These are phyloP conservation scores for Pseudopipra pipra DNA, from an alignment of 2,113 vertebrate genomes.

Conservation along the genomic window DNA sequence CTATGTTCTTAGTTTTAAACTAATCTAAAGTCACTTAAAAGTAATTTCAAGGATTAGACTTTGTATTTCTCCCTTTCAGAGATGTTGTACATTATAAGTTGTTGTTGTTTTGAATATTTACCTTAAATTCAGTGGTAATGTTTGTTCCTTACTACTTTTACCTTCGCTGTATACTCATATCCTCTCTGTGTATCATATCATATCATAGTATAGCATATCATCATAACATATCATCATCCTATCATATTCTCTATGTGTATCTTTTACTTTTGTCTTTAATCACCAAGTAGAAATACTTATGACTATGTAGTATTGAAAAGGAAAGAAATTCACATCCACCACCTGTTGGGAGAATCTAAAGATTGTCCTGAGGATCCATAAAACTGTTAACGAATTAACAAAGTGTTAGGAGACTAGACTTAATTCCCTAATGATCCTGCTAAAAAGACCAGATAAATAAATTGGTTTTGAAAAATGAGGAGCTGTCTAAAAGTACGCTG, in stretches of 20 bases:
- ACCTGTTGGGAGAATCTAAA: not conserved
- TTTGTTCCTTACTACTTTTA: not conserved
- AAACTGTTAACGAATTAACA: not conserved
- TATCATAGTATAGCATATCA: too few species aligned
- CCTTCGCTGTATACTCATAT: not conserved
- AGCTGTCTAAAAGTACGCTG: not conserved
- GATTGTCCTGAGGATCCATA: not conserved
- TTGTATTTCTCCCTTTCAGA: not conserved
- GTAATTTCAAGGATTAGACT: not conserved
- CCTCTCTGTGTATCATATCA: not conserved
- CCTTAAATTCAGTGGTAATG: not conserved
- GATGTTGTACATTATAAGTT: not conserved
- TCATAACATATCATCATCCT: not conserved
- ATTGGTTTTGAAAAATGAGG: not conserved
- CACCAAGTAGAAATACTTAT: not conserved
- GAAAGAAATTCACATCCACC: not conserved
- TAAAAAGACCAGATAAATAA: not conserved
- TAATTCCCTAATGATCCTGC: not conserved
- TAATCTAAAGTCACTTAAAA: not conserved
- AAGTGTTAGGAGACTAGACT: not conserved
- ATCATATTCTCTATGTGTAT: not conserved
- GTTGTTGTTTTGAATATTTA: not conserved
- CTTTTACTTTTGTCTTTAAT: not conserved
- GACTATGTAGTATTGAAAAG: not conserved
- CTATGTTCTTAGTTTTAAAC: not conserved